Evolutionary conservation across 2,888 invertebrate species (phyloP).

Genomic region (Neoaliturus tenellus): DNA sequence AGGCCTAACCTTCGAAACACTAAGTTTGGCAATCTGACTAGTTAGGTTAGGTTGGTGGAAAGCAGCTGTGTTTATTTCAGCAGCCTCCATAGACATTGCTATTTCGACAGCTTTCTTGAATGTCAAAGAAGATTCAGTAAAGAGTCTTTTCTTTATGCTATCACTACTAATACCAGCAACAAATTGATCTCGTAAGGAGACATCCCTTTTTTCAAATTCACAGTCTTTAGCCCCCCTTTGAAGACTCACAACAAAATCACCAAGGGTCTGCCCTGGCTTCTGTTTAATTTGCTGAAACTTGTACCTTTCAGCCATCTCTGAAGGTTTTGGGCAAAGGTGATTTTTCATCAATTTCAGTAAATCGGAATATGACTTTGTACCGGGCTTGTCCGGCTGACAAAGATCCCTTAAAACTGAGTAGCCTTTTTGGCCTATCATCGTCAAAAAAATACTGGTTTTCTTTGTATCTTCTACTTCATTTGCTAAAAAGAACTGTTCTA

Average conservation of each 20-base stretch:
- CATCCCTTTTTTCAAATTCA: not conserved
- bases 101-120: not conserved
- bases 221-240: not conserved
- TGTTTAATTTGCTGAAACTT: conserved; percentile 3
- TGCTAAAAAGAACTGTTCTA: not conserved
- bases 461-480: not conserved
- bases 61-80: not conserved
- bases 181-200: not conserved
- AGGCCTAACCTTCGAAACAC: not conserved
- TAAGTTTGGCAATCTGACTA: not conserved
- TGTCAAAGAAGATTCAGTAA: too few relatives aligned
- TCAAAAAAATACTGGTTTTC: not conserved
- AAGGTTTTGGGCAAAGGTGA: not conserved
- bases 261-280: not conserved
- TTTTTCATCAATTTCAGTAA: not conserved
- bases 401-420: not conserved
- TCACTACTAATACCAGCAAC: too few relatives aligned
- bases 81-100: not conserved
- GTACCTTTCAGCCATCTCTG: not conserved
- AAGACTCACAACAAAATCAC: not conserved
- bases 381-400: not conserved
- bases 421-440: not conserved
- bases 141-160: too few relatives aligned
- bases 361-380: not conserved
- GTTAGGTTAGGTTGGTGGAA: not conserved